These are phyloP conservation scores for Flexamia atlantica DNA, from an alignment of 2,888 invertebrate genomes.

Conservation along the genomic window DNA sequence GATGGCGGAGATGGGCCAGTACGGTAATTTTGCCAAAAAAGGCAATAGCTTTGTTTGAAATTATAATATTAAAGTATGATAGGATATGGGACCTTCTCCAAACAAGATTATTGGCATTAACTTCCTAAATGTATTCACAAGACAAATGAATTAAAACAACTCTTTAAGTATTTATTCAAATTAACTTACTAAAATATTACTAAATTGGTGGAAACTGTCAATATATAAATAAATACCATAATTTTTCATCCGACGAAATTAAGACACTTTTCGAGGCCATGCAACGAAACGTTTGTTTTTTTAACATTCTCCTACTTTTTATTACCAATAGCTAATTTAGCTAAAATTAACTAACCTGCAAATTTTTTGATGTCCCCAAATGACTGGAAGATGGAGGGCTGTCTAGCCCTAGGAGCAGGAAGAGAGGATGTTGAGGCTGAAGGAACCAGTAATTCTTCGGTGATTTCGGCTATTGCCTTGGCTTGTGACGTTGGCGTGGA, in stretches of 20 bases:
- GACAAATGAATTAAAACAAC: conserved; percentile 12
- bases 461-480: conserved; percentile 23
- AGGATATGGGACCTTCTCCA: conserved; percentile 22
- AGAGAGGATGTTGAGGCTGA: conserved; percentile 26
- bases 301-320: conserved; percentile 26
- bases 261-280: conserved; percentile 26
- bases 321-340: conserved; percentile 7
- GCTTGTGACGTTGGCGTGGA: conserved; percentile 5
- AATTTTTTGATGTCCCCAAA: conserved; percentile 20
- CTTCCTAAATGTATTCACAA: conserved; percentile 11
- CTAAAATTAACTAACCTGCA: conserved; percentile 20
- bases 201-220: conserved; percentile 20
- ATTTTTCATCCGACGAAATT: conserved; percentile 17
- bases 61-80: conserved; percentile 20
- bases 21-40: conserved; percentile 23
- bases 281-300: conserved; percentile 17
- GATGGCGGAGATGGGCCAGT: conserved; percentile 13
- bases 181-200: conserved; percentile 26
- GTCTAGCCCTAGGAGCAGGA: conserved; percentile 21
- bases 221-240: conserved; percentile 14
- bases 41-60: conserved; percentile 23
- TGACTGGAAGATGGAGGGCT: conserved; percentile 22
- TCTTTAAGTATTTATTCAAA: conserved; percentile 20
- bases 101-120: conserved; percentile 21
- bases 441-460: conserved; percentile 22